Conservation (phyloP, 2,888 invertebrate species). For the Euplexia lucipara region DNA sequence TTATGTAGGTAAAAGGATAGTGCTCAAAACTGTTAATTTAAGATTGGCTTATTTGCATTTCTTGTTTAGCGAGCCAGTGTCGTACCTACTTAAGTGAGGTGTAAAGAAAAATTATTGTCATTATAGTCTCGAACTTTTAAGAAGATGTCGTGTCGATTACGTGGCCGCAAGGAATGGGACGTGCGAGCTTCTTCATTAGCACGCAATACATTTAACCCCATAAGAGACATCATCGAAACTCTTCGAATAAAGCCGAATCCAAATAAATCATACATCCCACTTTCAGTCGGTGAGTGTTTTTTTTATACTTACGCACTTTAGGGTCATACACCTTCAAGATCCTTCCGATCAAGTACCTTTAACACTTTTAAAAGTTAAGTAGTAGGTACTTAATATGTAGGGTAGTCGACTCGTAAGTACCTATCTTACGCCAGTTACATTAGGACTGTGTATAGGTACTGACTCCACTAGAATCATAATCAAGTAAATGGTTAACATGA, state of each 20-base stretch:
- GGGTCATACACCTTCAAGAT: neutral
- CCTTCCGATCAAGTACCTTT: neutral
- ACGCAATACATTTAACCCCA: constrained; percentile 96
- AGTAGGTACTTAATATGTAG: too few species aligned
- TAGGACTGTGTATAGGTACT: too few species aligned
- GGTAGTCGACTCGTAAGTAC: too few species aligned
- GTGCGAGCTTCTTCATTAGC: constrained; percentile 95
- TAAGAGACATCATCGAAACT: constrained; percentile 97
- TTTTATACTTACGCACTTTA: neutral
- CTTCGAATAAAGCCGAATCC: constrained; percentile 97
- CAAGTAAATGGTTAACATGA: too few species aligned
- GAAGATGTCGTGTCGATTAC: constrained; percentile 79
- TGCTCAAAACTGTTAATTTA: constrained; percentile 10
- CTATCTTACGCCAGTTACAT: too few species aligned
- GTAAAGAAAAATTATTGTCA: constrained; percentile 32
- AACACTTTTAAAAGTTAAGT: too few species aligned
- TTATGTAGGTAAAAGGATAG: neutral
- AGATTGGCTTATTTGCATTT: constrained; percentile 47
- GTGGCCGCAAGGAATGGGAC: constrained; percentile 91
- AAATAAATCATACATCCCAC: constrained; percentile 96
- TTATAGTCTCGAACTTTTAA: constrained; percentile 37
- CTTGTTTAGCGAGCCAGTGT: constrained; percentile 32
- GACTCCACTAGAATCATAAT: too few species aligned
- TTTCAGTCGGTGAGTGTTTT: constrained; percentile 95
- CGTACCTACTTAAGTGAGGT: constrained; percentile 45